phyloP scores from a whole-genome alignment of 2,888 invertebrate genomes.

The Lepeophtheirus nordmannii region DNA sequence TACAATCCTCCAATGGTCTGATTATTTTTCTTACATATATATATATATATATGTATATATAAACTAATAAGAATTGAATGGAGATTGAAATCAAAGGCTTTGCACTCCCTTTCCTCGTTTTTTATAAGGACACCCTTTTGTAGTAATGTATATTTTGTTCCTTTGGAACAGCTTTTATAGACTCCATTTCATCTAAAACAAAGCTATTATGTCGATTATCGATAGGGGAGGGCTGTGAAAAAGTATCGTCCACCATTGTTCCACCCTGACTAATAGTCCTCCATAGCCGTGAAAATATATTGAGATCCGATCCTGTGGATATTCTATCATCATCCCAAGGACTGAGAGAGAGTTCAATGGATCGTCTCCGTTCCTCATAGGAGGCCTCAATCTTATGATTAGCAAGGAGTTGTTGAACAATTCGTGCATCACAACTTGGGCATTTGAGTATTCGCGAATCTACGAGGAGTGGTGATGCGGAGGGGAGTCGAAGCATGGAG shows the following conservation, averaged over 20 bases:
- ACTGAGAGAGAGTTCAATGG: neutral
- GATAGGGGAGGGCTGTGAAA: neutral
- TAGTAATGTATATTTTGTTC: neutral
- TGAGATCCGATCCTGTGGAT: neutral
- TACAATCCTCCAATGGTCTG: too few relatives aligned
- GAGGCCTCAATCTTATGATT: neutral
- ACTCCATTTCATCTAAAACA: neutral
- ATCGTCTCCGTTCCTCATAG: too few relatives aligned
- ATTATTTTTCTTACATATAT: too few relatives aligned
- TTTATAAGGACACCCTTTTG: neutral
- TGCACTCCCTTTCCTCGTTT: neutral
- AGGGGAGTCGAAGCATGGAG: conserved; percentile 10
- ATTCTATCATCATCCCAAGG: conserved; percentile 4
- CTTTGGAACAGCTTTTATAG: neutral
- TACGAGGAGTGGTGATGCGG: neutral
- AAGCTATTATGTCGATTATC: neutral
- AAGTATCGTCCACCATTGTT: neutral
- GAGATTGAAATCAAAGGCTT: too few relatives aligned
- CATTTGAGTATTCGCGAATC: neutral
- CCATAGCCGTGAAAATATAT: conserved; percentile 1
- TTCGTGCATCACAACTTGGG: neutral
- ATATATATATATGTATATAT: too few relatives aligned
- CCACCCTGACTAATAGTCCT: neutral
- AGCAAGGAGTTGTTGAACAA: neutral
- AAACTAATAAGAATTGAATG: too few relatives aligned